Evolutionary conservation across 2,113 vertebrate genomes (phyloP).

Genomic region (Sebastes fasciatus): DNA sequence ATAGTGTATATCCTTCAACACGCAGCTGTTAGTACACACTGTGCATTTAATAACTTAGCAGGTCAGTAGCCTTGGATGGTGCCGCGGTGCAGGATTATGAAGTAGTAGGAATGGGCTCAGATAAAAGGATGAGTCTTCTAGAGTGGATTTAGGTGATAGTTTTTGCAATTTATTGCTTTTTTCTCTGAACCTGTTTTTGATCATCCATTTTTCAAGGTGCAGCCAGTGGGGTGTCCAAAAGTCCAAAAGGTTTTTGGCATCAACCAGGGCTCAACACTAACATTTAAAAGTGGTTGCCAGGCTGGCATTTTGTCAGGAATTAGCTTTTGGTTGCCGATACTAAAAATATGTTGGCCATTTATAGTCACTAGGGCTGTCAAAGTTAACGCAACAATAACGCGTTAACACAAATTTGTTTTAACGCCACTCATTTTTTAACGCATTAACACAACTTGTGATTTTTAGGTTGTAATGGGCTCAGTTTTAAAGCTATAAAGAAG

Average conservation of each 20-base stretch:
- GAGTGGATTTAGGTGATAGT: not conserved
- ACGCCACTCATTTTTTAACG: too few species aligned
- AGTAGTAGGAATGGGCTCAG: not conserved
- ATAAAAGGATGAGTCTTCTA: not conserved
- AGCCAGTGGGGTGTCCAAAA: not conserved
- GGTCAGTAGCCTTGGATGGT: not conserved
- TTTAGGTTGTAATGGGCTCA: too few species aligned
- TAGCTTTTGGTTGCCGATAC: too few species aligned
- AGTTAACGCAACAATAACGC: too few species aligned
- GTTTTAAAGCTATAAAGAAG: too few species aligned
- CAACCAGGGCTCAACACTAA: not conserved
- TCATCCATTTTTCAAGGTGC: not conserved
- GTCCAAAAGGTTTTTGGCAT: not conserved
- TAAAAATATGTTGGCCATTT: too few species aligned
- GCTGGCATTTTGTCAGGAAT: too few species aligned
- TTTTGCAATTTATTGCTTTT: not conserved
- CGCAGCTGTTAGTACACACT: not conserved
- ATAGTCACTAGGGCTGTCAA: too few species aligned
- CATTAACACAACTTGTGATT: too few species aligned
- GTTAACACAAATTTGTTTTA: too few species aligned
- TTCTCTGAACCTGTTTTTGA: not conserved
- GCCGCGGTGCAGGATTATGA: not conserved
- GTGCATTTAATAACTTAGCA: conserved; percentile 12
- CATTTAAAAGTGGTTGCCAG: too few species aligned
- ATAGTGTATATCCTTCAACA: not conserved